Base-by-base conservation (phyloP, 2,888 invertebrate species). In the Drosophila formosana region DNA sequence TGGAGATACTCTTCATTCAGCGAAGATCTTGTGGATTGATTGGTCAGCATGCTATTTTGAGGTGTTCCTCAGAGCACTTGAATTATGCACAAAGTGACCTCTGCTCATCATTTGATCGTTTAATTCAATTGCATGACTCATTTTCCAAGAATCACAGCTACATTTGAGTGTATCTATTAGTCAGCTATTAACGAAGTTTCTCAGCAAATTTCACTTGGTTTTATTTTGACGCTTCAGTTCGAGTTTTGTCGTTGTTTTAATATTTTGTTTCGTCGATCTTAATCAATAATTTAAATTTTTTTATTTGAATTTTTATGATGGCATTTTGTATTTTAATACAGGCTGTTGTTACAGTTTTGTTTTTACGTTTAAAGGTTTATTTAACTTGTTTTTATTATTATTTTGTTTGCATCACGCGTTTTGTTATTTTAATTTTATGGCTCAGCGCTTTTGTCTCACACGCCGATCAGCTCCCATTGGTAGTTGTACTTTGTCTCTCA, bases 231-330 rank as follows among this genome's bases (percentile, higher is more conserved):
- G 71, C 72, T 62, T 75, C 51, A 53, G 60, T 68, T 71, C 66
- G 63, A 58, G 64, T 68, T 60, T 71, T 66, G 57, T 58, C 18
- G 61, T 66, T 80, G 50, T 64, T 81, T 86, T 74, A 70, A 80
- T 85, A 74, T 78, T 77, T 77, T 77, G 75, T 85, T 82, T 61
- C 78, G 78, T 71, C 74, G 82, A 85, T 84, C 84, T 88, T 86
- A 85, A 85, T 85, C 82, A 88, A 85, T 85, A 85, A 85, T 85
- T 88, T 85, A 88, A 88, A 88, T 84, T 87, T 87, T 74, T 26
- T 72, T 83, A 84, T 87, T 87, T 84, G 82, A 82, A 84, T 87
- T 84, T 83, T 87, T 77, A 84, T 78, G 47, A 56, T 73, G 39
- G 74, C 71, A 66, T 79, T 76, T 79, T 72, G 65, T 64, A 71